These are phyloP conservation scores for Haliclystus octoradiatus DNA, from an alignment of 30 jellyfish, hydroid and myxozoan genomes.

Conservation along the genomic window DNA sequence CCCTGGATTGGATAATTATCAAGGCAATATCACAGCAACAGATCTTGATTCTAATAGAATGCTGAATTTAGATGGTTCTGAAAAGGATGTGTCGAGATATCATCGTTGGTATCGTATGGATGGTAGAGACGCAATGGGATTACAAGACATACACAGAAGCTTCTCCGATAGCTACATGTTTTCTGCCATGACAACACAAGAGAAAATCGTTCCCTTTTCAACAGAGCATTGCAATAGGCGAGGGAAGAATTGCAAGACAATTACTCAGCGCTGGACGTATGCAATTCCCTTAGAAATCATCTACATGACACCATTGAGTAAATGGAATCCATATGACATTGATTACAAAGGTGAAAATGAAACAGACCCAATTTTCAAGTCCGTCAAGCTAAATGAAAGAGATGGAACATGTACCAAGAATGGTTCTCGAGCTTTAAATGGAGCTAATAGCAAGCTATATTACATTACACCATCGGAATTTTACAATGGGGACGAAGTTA, in stretches of 20 bases:
- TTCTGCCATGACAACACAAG: constrained; percentile 83
- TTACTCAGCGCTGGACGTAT: constrained; percentile 77
- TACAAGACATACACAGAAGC: constrained; percentile 40
- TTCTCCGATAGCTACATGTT: constrained; percentile 60
- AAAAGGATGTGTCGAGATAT: constrained; percentile 35
- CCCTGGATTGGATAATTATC: constrained; percentile 13
- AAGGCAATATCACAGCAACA: neutral
- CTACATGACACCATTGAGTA: constrained; percentile 73
- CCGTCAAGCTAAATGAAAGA: constrained; percentile 16
- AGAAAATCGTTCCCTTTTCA: constrained; percentile 37
- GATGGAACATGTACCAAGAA: constrained; percentile 50
- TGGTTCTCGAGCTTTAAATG: constrained; percentile 36
- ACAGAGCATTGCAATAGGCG: neutral
- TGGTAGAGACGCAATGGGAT: constrained; percentile 87
- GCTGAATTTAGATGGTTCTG: neutral
- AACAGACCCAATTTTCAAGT: constrained; percentile 40
- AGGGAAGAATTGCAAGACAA: constrained; percentile 32
- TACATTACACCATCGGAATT: constrained; percentile 65
- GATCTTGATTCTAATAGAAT: neutral
- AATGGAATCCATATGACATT: constrained; percentile 76
- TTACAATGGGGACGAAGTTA: constrained; percentile 36
- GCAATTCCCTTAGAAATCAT: constrained; percentile 91
- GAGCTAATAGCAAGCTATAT: constrained; percentile 69
- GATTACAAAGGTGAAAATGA: constrained; percentile 62
- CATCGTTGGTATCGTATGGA: constrained; percentile 27